Percentiles rank a stretch among this genome's conserved stretches.
Conservation (phyloP, 2,888 invertebrate genomes). For the Coronaproctus castanopsis region DNA sequence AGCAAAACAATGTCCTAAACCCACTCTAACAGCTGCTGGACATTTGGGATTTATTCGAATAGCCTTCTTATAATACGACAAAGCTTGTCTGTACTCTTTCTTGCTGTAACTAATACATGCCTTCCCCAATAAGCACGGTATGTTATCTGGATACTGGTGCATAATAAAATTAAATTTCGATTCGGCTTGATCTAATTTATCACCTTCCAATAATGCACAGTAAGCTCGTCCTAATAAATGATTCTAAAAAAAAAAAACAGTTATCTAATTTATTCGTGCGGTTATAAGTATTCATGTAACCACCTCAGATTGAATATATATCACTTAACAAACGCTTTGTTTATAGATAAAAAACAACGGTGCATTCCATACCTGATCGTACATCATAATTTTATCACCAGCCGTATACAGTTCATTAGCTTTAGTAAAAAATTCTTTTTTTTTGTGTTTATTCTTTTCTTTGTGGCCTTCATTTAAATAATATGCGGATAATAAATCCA, state of each 20-base stretch:
- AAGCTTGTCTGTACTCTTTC: constrained; percentile 81
- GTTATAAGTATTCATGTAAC: too few relatives aligned
- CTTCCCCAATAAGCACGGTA: constrained; percentile 90
- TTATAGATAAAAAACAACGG: background rate
- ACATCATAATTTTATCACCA: constrained; percentile 99
- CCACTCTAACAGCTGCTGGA: constrained; percentile 86
- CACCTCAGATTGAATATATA: too few relatives aligned
- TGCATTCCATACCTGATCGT: constrained; percentile 57
- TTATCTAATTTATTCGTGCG: too few relatives aligned
- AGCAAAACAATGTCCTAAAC: constrained; percentile 97
- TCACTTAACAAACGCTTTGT: too few relatives aligned
- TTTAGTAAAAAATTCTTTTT: constrained; percentile 82
- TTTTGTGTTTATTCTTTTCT: constrained; percentile 85
- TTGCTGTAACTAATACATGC: constrained; percentile 98
- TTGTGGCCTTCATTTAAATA: constrained; percentile 92
- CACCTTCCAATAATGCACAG: constrained; percentile 92
- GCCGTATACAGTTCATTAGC: constrained; percentile 94
- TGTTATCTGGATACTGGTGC: constrained; percentile 85
- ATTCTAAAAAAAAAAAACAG: constrained; percentile 38
- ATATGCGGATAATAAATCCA: constrained; percentile 94
- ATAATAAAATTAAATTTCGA: constrained; percentile 98
- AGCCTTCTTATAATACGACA: constrained; percentile 96
- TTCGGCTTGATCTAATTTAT: constrained; percentile 99
- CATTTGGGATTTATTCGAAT: constrained; percentile 88
- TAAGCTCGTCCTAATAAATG: constrained; percentile 95